Percentiles rank a stretch among this genome's conserved stretches.
Evolutionary conservation across 30 jellyfish, hydroid and myxozoan species (phyloP).

Genomic region (Mastigias papua): DNA sequence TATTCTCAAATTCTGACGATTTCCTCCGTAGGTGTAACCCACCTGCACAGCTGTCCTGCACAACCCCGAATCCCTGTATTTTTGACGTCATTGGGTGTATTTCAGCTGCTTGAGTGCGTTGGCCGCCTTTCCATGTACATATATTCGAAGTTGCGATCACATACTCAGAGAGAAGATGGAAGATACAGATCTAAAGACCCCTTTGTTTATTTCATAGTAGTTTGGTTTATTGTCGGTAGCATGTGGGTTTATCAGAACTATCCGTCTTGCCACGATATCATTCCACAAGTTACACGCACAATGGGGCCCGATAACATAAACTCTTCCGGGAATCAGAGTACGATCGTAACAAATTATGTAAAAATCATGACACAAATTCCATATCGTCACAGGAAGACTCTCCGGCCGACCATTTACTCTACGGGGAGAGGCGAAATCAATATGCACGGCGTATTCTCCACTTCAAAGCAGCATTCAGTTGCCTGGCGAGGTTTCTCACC

Average conservation of each 20-base stretch:
- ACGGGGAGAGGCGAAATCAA: neutral
- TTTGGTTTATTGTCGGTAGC: slow-evolving; percentile 93
- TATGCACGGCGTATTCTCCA: neutral
- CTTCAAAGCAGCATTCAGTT: neutral
- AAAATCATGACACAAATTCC: neutral
- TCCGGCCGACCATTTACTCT: neutral
- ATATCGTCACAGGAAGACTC: neutral
- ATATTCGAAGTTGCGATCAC: slow-evolving; percentile 40
- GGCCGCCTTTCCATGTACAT: slow-evolving; percentile 77
- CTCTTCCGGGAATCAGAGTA: neutral
- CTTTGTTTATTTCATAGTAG: slow-evolving; percentile 77
- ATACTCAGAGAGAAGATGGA: slow-evolving; percentile 49
- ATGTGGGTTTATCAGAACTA: slow-evolving; percentile 94
- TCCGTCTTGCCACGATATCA: slow-evolving; percentile 75
- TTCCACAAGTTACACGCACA: neutral
- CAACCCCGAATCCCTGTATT: slow-evolving; percentile 88
- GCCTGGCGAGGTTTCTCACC: too few species aligned
- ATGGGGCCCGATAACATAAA: neutral
- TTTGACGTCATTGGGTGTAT: slow-evolving; percentile 78
- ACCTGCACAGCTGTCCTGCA: slow-evolving; percentile 87
- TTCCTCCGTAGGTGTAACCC: slow-evolving; percentile 57
- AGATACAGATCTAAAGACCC: slow-evolving; percentile 84
- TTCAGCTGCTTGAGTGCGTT: slow-evolving; percentile 83
- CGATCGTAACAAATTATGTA: neutral
- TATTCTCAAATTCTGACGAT: neutral